A percentile compares a stretch with the other conserved stretches of the same genome.
Conservation (phyloP, 1,140 invertebrate species). For the Pogonomyrmex barbatus region DNA sequence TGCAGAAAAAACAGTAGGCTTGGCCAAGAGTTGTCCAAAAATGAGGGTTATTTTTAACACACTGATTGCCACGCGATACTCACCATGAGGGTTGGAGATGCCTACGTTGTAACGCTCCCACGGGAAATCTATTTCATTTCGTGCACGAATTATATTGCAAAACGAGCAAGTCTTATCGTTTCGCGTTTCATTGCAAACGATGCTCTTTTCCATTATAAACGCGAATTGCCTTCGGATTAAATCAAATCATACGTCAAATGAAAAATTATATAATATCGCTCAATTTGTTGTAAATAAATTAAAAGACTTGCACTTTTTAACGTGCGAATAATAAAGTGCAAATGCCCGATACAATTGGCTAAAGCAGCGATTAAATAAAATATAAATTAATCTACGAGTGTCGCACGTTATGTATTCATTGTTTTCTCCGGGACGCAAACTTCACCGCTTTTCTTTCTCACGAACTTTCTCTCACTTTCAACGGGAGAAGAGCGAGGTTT, state of each 20-base stretch:
- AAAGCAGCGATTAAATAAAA: conserved; percentile 34
- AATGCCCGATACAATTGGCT: conserved; percentile 2
- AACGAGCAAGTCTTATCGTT: conserved; percentile 54
- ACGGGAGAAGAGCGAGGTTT: neutral
- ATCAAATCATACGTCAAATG: neutral
- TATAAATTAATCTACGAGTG: conserved; percentile 18
- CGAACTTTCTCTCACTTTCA: conserved; percentile 51
- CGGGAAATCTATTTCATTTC: conserved; percentile 60
- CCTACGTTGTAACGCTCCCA: conserved; percentile 30
- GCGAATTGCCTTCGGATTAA: conserved; percentile 25
- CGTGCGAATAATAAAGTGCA: conserved; percentile 7
- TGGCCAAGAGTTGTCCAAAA: neutral
- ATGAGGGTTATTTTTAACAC: conserved; percentile 35
- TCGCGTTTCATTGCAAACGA: conserved; percentile 25
- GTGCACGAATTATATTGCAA: conserved; percentile 53
- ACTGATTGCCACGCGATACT: conserved; percentile 32
- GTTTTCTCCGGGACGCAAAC: conserved; percentile 18
- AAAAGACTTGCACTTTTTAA: neutral
- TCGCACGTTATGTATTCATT: conserved; percentile 13
- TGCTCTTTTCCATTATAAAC: conserved; percentile 29
- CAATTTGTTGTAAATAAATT: conserved; percentile 17
- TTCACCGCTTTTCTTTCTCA: conserved; percentile 50
- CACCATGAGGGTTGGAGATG: neutral
- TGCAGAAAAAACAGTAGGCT: neutral
- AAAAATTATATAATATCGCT: neutral